Conservation (phyloP, 2,113 vertebrate genomes). For the Cisticola juncidis region DNA sequence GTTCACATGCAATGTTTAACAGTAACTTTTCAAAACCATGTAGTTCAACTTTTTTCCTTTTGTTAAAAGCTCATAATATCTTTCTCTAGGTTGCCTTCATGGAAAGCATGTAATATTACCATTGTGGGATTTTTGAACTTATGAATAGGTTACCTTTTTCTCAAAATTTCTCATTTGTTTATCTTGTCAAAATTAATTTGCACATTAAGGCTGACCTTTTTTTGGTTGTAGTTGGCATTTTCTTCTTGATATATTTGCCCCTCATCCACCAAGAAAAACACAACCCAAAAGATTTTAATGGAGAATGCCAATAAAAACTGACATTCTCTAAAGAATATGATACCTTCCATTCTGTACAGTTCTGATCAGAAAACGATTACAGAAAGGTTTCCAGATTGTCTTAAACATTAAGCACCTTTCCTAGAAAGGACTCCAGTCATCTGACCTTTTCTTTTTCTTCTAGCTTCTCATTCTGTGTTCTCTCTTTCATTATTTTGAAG, state of each 20-base stretch:
- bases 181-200: background rate
- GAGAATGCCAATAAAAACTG: background rate
- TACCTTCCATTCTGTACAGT: background rate
- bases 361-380: background rate
- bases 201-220: background rate
- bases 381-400: background rate
- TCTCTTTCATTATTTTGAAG: background rate
- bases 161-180: background rate
- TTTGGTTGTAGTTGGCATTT: background rate
- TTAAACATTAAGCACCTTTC: background rate
- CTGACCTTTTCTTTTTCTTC: background rate
- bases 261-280: background rate
- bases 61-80: background rate
- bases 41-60: background rate
- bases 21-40: background rate
- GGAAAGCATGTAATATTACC: background rate
- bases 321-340: background rate
- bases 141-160: background rate
- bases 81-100: background rate
- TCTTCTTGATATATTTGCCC: background rate
- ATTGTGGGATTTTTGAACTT: background rate
- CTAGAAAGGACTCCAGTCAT: background rate
- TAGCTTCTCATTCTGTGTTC: background rate
- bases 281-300: background rate
- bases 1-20: background rate